Evolutionary conservation across 2,888 invertebrate genomes (phyloP).

Genomic region (Volucella zonaria): DNA sequence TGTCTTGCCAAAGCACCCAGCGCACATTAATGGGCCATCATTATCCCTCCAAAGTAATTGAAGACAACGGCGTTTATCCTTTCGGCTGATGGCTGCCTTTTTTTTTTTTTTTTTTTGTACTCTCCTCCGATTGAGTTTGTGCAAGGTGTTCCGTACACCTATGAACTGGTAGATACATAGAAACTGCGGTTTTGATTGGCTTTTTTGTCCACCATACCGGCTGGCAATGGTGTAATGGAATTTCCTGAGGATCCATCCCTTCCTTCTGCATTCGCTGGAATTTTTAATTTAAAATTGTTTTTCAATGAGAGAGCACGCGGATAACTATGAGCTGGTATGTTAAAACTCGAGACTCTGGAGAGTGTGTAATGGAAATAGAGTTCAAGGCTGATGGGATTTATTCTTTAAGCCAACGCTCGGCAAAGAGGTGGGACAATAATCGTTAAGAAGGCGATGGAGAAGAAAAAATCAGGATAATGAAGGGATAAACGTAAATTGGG

Average conservation of each 20-base stretch:
- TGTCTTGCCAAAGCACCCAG: slow-evolving; percentile 31
- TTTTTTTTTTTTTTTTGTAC: neutral
- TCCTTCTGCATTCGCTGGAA: slow-evolving; percentile 41
- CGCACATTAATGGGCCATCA: slow-evolving; percentile 52
- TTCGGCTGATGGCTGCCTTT: slow-evolving; percentile 14
- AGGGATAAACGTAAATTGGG: neutral
- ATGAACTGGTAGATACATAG: slow-evolving; percentile 10
- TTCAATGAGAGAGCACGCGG: slow-evolving; percentile 32
- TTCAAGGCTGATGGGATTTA: slow-evolving; percentile 50
- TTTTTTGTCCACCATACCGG: slow-evolving; percentile 36
- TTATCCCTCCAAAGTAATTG: slow-evolving; percentile 63
- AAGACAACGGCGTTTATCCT: slow-evolving; percentile 67
- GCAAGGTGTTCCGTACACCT: neutral
- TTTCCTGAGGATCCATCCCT: slow-evolving; percentile 33
- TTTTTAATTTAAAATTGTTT: slow-evolving; percentile 63
- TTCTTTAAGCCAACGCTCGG: slow-evolving; percentile 2
- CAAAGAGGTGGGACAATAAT: slow-evolving; percentile 7
- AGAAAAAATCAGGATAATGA: slow-evolving; percentile 1
- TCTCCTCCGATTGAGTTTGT: neutral
- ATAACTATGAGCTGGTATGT: neutral
- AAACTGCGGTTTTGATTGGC: slow-evolving; percentile 43
- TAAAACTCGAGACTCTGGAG: neutral
- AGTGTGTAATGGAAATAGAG: slow-evolving; percentile 41
- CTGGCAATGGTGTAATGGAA: slow-evolving; percentile 11
- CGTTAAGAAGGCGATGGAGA: neutral